A percentile compares a stretch with the other conserved stretches of the same genome.
These are phyloP conservation scores for Drosophila mimetica DNA, from an alignment of 2,888 invertebrate species.

Conservation along the genomic window DNA sequence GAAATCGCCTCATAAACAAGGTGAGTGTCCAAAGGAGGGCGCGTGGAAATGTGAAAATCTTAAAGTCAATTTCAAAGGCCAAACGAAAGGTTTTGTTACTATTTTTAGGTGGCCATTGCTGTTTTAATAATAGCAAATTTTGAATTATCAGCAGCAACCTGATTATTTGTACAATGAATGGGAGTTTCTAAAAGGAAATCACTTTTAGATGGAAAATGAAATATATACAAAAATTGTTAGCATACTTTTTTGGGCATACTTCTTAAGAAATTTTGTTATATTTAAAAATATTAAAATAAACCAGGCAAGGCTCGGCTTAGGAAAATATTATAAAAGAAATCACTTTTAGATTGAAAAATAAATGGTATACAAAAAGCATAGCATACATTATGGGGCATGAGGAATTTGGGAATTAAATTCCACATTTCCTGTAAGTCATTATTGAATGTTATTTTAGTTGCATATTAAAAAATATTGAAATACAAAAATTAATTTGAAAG, in stretches of 20 bases:
- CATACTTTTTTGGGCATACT: constrained; percentile 1
- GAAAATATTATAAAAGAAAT: too few species aligned
- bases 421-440: background rate
- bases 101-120: background rate
- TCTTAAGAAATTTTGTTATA: too few species aligned
- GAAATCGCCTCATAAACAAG: background rate
- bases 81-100: background rate
- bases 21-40: background rate
- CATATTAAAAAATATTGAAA: too few species aligned
- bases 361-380: background rate
- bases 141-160: too few species aligned
- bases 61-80: background rate
- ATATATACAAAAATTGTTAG: background rate
- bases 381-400: background rate
- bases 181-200: background rate
- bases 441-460: too few species aligned
- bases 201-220: background rate
- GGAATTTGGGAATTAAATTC: background rate
- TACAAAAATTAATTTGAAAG: too few species aligned
- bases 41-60: background rate
- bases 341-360: background rate
- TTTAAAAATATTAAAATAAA: too few species aligned
- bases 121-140: too few species aligned
- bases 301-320: too few species aligned
- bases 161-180: background rate